These are phyloP conservation scores for Phengaris alcon DNA, from an alignment of 2,888 invertebrate genomes.

Conservation along the genomic window DNA sequence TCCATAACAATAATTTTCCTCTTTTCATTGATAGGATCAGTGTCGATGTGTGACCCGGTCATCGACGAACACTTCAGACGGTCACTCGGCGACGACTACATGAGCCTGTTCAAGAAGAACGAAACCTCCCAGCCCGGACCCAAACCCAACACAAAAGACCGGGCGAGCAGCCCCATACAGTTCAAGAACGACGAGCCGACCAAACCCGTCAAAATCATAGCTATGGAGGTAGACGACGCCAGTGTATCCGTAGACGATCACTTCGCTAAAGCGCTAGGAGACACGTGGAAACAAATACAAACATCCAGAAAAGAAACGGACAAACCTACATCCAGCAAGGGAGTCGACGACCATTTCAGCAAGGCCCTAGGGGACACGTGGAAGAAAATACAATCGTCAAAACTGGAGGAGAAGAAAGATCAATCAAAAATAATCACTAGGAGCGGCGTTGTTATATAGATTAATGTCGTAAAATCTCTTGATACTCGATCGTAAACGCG, in stretches of 20 bases:
- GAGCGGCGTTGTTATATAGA: constrained; percentile 73
- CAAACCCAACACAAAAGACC: constrained; percentile 71
- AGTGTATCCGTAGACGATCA: constrained; percentile 91
- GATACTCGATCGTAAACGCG: constrained; percentile 42
- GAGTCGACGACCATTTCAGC: constrained; percentile 91
- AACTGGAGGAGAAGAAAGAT: constrained; percentile 65
- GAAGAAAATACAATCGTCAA: constrained; percentile 83
- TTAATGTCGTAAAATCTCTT: constrained; percentile 66
- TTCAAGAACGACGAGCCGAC: constrained; percentile 63
- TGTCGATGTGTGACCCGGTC: constrained; percentile 91
- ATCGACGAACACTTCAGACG: constrained; percentile 97
- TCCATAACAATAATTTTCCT: too few relatives aligned
- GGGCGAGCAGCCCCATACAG: constrained; percentile 73
- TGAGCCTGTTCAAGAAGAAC: constrained; percentile 83
- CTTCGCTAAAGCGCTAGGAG: constrained; percentile 92
- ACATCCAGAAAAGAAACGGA: constrained; percentile 78
- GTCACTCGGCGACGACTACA: constrained; percentile 91
- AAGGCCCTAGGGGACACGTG: constrained; percentile 93
- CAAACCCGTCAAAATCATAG: constrained; percentile 67
- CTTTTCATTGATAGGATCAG: constrained; percentile 73
- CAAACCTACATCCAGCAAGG: constrained; percentile 52
- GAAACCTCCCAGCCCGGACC: constrained; percentile 54
- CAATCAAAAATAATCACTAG: constrained; percentile 71
- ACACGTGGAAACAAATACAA: constrained; percentile 89
- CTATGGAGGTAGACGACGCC: constrained; percentile 80